phyloP scores from a whole-genome alignment of 1,140 invertebrate species.

The Drosophila bocki region DNA sequence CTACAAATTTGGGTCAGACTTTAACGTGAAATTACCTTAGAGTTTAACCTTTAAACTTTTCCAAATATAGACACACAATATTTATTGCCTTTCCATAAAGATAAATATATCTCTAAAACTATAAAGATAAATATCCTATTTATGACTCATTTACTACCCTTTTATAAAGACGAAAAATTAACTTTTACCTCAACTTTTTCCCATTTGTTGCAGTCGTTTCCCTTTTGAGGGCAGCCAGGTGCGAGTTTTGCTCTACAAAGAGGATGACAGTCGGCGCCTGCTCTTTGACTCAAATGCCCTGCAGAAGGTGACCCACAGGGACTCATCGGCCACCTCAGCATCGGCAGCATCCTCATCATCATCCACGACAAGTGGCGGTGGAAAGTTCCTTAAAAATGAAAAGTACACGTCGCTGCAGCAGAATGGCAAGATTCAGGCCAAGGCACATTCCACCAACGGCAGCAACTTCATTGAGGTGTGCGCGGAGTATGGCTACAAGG shows the following conservation, averaged over 20 bases:
- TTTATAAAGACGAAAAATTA: neutral
- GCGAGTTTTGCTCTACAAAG: conserved; percentile 92
- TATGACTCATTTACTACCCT: neutral
- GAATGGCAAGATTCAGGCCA: conserved; percentile 72
- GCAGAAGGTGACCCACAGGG: conserved; percentile 85
- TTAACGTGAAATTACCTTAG: neutral
- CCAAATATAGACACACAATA: neutral
- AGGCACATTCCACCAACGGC: conserved; percentile 78
- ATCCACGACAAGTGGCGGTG: conserved; percentile 25
- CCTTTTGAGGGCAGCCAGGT: conserved; percentile 88
- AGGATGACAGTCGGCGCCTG: conserved; percentile 93
- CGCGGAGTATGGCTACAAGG: conserved; percentile 80
- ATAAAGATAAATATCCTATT: conserved; percentile 2
- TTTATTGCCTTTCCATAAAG: neutral
- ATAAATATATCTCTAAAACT: neutral
- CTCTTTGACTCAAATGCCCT: conserved; percentile 93
- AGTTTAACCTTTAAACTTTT: neutral
- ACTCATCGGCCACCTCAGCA: conserved; percentile 39
- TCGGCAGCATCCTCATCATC: conserved; percentile 19
- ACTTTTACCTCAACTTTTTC: conserved; percentile 8
- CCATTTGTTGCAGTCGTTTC: conserved; percentile 83
- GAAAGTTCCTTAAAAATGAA: conserved; percentile 73
- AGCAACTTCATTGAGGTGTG: conserved; percentile 80
- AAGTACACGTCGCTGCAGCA: conserved; percentile 67
- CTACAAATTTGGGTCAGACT: neutral